These are phyloP conservation scores for Bucco capensis DNA, from an alignment of 2,113 vertebrate genomes.

Conservation along the genomic window DNA sequence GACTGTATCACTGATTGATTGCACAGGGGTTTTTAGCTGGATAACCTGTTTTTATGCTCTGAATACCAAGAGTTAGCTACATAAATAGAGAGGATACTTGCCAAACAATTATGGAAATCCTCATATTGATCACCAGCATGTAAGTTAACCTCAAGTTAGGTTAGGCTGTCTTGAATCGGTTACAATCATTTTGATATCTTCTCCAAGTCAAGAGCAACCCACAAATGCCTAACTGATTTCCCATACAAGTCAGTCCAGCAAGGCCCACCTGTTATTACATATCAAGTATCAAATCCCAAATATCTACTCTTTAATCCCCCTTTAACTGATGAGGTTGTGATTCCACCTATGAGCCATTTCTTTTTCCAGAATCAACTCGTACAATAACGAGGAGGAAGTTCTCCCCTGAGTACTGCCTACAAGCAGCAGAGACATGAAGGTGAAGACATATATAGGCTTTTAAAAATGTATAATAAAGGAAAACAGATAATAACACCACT, in stretches of 20 bases:
- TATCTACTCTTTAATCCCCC: neutral
- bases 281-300: neutral
- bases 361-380: neutral
- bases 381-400: neutral
- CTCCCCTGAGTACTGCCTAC: neutral
- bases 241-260: neutral
- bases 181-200: neutral
- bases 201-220: neutral
- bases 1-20: conserved; percentile 38
- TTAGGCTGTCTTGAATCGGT: neutral
- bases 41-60: conserved; percentile 17
- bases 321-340: neutral
- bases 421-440: neutral
- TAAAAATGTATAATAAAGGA: neutral
- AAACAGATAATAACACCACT: neutral
- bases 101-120: conserved; percentile 42
- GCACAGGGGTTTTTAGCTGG: conserved; percentile 12
- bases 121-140: neutral
- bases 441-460: neutral
- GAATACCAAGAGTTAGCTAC: conserved; percentile 20
- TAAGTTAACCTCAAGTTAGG: neutral
- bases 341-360: neutral
- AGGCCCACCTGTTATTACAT: neutral
- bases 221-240: neutral
- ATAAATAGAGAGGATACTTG: conserved; percentile 8